Evolutionary conservation across 2,113 vertebrate species (phyloP).

Genomic region (Donacobius atricapilla): DNA sequence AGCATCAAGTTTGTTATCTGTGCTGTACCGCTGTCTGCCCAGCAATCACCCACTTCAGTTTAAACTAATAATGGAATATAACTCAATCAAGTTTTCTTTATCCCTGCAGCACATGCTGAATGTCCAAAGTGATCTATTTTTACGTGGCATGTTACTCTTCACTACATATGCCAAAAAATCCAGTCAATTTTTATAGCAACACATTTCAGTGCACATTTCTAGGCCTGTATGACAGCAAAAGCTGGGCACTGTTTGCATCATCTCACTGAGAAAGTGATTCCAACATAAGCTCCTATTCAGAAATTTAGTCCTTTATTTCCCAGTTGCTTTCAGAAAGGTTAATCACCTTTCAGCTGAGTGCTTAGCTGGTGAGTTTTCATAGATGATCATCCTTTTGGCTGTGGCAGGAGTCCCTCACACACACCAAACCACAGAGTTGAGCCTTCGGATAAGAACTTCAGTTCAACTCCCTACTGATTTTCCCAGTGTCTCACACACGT

Average conservation of each 20-base stretch:
- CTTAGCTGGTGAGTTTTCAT: neutral
- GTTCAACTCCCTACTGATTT: neutral
- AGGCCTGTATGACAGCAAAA: neutral
- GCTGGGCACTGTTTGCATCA: neutral
- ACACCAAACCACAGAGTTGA: neutral
- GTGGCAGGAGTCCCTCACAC: neutral
- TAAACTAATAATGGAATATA: slow-evolving; percentile 5
- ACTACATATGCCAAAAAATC: neutral
- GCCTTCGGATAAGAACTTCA: fast-evolving
- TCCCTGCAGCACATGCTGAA: neutral
- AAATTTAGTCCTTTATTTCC: neutral
- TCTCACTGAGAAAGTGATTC: neutral
- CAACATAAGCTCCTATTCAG: neutral
- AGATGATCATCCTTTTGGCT: neutral
- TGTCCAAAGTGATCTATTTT: neutral
- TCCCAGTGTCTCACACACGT: neutral
- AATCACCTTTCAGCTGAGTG: fast-evolving
- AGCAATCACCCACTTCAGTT: neutral
- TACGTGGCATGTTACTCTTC: neutral
- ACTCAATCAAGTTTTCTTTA: slow-evolving; percentile 13
- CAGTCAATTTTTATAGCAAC: neutral
- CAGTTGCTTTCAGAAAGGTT: neutral
- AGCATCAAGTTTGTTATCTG: neutral
- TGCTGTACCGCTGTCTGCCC: neutral
- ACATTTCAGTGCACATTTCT: neutral